A percentile compares a stretch with the other conserved stretches of the same genome.
These are phyloP conservation scores for Eulemur rufifrons DNA, from an alignment of 2,113 vertebrate genomes.

Conservation along the genomic window DNA sequence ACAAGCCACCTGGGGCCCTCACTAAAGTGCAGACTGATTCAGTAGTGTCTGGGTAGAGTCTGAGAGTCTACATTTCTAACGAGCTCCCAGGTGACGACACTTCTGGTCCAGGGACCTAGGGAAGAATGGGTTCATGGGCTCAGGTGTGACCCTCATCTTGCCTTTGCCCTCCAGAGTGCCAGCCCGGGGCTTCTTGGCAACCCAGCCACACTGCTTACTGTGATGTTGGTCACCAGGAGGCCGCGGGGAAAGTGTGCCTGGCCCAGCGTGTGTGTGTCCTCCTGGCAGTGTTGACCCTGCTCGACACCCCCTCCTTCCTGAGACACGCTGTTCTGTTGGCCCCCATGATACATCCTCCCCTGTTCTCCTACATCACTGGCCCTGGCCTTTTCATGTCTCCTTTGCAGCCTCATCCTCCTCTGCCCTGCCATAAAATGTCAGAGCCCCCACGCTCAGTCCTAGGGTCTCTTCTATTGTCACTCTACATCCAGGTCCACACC, in stretches of 20 bases:
- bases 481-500: background rate
- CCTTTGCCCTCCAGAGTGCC: background rate
- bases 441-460: background rate
- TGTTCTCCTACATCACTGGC: background rate
- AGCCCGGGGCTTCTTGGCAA: background rate
- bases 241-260: background rate
- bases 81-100: background rate
- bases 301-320: background rate
- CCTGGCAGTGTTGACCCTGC: too few relatives aligned
- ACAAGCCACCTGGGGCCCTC: background rate
- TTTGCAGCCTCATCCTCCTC: background rate
- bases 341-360: background rate
- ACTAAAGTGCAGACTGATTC: background rate
- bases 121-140: background rate
- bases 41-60: background rate
- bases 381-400: too few relatives aligned
- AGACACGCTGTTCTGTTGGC: background rate
- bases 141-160: background rate
- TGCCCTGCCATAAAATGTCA: background rate
- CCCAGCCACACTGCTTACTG: background rate
- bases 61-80: background rate
- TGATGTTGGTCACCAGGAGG: background rate
- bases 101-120: background rate
- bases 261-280: too few relatives aligned
- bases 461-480: background rate